Percentiles rank a stretch among this genome's conserved stretches.
Conservation (phyloP, 2,888 invertebrate species). For the Cabera pusaria region DNA sequence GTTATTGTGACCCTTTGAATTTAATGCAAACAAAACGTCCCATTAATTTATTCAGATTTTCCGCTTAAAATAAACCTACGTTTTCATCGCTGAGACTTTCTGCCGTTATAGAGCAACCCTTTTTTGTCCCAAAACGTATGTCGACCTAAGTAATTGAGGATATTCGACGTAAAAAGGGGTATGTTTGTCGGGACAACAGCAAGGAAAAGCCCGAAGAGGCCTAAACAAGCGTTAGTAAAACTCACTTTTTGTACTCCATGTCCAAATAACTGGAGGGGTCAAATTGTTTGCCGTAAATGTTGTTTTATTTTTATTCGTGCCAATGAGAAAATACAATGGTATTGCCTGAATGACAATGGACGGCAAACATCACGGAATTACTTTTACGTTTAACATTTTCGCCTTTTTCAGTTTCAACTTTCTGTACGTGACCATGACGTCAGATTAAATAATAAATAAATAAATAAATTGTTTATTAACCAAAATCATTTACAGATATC, state of each 20-base stretch:
- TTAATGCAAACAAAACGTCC: constrained; percentile 1
- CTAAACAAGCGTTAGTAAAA: constrained; percentile 25
- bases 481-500: no score
- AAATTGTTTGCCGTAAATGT: constrained; percentile 21
- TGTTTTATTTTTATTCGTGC: constrained; percentile 23
- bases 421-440: no score
- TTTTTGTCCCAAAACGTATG: constrained; percentile 29
- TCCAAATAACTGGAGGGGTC: constrained; percentile 22
- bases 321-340: constrained; percentile 12
- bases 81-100: constrained; percentile 23
- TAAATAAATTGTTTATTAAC: no score
- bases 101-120: constrained; percentile 28
- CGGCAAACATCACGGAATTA: no score
- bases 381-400: no score
- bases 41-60: constrained; percentile 19
- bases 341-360: not conserved
- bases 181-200: constrained; percentile 29
- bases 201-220: constrained; percentile 16
- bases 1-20: no score
- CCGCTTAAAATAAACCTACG: constrained; percentile 14
- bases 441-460: no score
- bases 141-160: constrained; percentile 33
- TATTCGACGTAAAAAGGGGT: constrained; percentile 35
- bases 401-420: no score
- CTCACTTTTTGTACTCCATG: constrained; percentile 29